Evolutionary conservation across 2,113 vertebrate species (phyloP).

Genomic region (Paradisaea rubra): DNA sequence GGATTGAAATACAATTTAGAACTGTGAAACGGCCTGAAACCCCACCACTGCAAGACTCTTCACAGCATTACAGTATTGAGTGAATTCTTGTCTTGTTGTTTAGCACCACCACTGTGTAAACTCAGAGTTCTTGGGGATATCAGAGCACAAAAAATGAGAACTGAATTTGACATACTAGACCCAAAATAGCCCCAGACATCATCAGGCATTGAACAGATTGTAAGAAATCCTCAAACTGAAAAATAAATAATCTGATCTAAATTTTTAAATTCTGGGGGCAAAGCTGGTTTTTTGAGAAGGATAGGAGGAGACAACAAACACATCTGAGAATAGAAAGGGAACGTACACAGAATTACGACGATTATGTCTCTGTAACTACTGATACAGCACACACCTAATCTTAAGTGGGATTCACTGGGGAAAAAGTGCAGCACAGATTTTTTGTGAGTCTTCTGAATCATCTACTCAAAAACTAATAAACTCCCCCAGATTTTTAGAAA

Average conservation of each 20-base stretch:
- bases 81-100: background rate
- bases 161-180: background rate
- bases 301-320: background rate
- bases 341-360: background rate
- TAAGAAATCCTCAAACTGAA: background rate
- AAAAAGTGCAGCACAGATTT: background rate
- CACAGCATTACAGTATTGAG: background rate
- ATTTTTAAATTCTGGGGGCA: background rate
- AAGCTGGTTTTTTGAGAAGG: background rate
- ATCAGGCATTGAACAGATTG: background rate
- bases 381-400: background rate
- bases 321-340: background rate
- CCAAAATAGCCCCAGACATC: conserved; percentile 13
- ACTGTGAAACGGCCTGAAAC: background rate
- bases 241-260: conserved; percentile 24
- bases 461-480: background rate
- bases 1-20: background rate
- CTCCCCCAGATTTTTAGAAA: background rate
- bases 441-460: background rate
- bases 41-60: background rate
- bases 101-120: background rate
- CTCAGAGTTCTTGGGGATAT: background rate
- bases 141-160: background rate
- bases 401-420: background rate
- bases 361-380: background rate